Conservation (phyloP, 2,113 vertebrate species). For the Eulemur rufifrons region DNA sequence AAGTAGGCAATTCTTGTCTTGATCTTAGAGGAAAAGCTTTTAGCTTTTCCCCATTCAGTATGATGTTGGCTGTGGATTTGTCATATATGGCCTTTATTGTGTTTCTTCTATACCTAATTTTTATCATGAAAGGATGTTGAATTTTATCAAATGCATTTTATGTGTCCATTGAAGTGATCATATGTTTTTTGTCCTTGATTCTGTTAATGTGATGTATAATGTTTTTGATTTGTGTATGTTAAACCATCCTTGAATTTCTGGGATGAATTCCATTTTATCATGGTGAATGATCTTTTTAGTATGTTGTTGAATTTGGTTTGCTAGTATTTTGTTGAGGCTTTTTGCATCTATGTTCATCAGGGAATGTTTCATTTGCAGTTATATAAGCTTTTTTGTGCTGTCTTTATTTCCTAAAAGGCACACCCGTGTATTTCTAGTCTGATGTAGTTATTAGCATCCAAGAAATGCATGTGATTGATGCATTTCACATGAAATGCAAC, state of each 20-base stretch:
- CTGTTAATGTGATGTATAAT: neutral
- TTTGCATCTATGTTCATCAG: neutral
- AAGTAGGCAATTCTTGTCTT: no score
- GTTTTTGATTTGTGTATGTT: neutral
- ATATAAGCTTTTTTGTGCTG: neutral
- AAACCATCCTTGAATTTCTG: neutral
- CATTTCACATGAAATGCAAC: neutral
- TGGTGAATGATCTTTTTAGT: neutral
- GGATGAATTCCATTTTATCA: neutral
- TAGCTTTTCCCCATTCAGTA: no score
- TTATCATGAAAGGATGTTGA: neutral
- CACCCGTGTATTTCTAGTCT: neutral
- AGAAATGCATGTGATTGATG: neutral
- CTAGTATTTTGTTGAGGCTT: neutral
- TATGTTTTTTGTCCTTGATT: neutral
- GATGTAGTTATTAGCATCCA: neutral
- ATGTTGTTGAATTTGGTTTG: neutral
- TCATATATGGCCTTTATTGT: neutral
- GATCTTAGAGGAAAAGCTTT: no score
- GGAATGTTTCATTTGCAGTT: neutral
- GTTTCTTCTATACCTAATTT: neutral
- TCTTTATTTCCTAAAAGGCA: neutral
- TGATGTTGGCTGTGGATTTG: no score
- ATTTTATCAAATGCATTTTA: neutral
- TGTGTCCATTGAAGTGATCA: neutral